Evolutionary conservation across 2,113 vertebrate genomes (phyloP), one percentile per base, ranked within the genome.

Genomic region (Lagopus muta): DNA sequence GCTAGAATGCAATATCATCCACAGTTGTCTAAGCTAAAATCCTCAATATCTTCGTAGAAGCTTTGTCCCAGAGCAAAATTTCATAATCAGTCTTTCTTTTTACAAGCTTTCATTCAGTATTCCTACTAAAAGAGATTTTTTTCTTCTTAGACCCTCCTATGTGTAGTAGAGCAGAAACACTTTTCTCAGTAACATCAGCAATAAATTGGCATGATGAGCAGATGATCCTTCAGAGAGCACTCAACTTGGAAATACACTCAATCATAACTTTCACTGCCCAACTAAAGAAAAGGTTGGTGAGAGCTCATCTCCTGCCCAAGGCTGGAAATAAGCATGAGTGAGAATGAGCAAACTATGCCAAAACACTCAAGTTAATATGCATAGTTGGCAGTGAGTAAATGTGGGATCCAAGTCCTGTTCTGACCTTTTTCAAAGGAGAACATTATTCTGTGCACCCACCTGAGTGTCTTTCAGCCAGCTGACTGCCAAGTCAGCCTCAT

Each of bases 1-100:
- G 7, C 0, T 0, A 27, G 58, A 61, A 79, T 34, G 27, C 52
- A 36, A 83, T 1, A 0, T 5, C 69, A 10, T 42, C 25, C 24
- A 67, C 6, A 20, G 5, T 24, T 60, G 13, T 30, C 50, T 70
- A 80, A 74, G 36, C 2, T 12, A 70, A 92, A 89, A 14, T 66
- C 4, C 43, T 15, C 17, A 14, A 42, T 13, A 71, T 28, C 8
- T 79, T 89, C 14, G 38, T 20, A 60, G n/a, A 62, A 78, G 5
- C 7, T 50, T n/a, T 6, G 27, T n/a, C 62, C 5, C 11, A 82
- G 27, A 69, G 10, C 2, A 75, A 89, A 61, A 65, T 36, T 58
- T 87, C 27, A 36, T 14, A 61, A 12, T 50, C 50, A 69, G 47
- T 65, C 25, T 82, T 50, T 52, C 2, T 42, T 4, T 47, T 60